Conservation (phyloP, 2,113 vertebrate species). For the Polypterus senegalus region DNA sequence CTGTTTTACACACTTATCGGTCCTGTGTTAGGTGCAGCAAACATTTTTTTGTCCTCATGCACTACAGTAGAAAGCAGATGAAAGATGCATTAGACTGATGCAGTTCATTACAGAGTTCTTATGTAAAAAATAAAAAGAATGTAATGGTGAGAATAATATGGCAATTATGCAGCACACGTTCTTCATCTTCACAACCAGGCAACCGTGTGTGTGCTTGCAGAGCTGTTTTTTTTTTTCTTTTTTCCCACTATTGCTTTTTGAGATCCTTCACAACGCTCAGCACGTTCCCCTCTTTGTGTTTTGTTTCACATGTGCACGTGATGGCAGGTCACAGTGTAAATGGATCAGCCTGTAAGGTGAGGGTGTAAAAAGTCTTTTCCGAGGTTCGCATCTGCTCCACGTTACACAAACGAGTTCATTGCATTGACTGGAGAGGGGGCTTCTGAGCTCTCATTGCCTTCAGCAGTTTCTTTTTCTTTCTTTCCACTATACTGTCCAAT, state of each 20-base stretch:
- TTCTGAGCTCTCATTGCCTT: conserved; percentile 88
- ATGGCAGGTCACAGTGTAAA: conserved; percentile 18
- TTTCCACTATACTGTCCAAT: conserved; percentile 96
- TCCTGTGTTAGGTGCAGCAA: conserved; percentile 43
- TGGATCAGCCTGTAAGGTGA: conserved; percentile 19
- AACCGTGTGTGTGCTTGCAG: neutral
- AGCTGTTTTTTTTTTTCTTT: neutral
- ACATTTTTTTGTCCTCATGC: conserved; percentile 48
- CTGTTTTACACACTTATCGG: conserved; percentile 42
- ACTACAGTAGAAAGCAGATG: conserved; percentile 34
- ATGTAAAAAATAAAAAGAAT: conserved; percentile 18
- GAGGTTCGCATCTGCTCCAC: conserved; percentile 6
- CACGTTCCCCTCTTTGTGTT: neutral
- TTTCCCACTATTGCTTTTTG: conserved; percentile 5
- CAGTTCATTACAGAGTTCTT: conserved; percentile 24
- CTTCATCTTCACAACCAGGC: neutral
- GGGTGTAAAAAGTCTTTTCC: conserved; percentile 5
- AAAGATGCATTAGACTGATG: conserved; percentile 19
- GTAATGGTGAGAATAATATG: conserved; percentile 9
- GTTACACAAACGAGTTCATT: conserved; percentile 95
- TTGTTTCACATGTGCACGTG: conserved; percentile 9
- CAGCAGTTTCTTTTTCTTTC: conserved; percentile 79
- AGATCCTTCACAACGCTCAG: conserved; percentile 3
- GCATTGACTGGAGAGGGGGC: conserved; percentile 87
- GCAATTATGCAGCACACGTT: conserved; percentile 1